Conservation (phyloP, 2,797 vertebrate species). For the Nasua narica region DNA sequence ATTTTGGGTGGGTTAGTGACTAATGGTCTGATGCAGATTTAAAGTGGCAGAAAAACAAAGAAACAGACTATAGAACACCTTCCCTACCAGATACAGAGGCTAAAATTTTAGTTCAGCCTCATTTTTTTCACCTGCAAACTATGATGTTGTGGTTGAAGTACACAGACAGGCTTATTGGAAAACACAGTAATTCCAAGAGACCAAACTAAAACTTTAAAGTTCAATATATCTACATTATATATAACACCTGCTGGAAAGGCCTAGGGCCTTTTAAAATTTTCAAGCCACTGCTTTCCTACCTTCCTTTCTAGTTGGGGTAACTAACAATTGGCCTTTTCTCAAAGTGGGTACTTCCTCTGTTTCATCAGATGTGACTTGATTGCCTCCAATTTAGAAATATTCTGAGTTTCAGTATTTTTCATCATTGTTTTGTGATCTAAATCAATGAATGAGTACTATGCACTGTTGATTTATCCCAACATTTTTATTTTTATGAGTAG, state of each 20-base stretch:
- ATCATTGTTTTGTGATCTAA: slow-evolving; percentile 3
- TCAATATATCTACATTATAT: neutral
- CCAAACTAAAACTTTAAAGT: neutral
- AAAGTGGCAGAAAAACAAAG: neutral
- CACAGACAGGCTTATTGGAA: neutral
- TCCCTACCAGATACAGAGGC: neutral
- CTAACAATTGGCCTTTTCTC: neutral
- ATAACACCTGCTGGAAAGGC: neutral
- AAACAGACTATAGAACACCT: neutral
- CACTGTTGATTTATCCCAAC: neutral
- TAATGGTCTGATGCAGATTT: neutral
- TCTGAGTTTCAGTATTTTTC: slow-evolving; percentile 17
- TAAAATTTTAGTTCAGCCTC: neutral
- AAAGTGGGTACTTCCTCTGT: neutral
- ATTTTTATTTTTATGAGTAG: slow-evolving; percentile 12
- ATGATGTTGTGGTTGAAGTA: neutral
- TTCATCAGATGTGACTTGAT: neutral
- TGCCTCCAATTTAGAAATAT: neutral
- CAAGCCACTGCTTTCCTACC: neutral
- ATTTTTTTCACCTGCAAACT: neutral
- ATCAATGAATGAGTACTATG: neutral
- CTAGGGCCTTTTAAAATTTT: neutral
- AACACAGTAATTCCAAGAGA: neutral
- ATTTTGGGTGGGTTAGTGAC: neutral
- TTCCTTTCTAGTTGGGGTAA: neutral